Evolutionary conservation across 2,888 invertebrate species (phyloP), one percentile per base, ranked within the genome.

Genomic region (Epinotia brunnichana): DNA sequence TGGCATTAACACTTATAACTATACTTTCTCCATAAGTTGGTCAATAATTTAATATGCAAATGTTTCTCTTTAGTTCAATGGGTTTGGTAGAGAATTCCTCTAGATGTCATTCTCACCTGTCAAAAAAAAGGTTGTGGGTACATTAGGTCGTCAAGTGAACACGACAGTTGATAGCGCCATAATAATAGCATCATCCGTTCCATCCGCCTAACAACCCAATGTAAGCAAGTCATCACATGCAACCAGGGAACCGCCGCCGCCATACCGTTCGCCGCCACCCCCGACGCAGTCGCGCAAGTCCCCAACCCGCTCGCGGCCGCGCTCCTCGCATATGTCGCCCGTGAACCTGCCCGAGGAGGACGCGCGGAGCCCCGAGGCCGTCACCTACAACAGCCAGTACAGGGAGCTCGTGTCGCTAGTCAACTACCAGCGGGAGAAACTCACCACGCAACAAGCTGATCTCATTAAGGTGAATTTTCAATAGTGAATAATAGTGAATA

Each of bases 391-490:
- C 87, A 95, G 95, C 73, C 96, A 97, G 87, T 97, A 97, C 82
- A 94, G 95, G 82, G 98, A 98, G 90, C 94, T 98, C 76, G 95
- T 98, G 74, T 96, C 97, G 74, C 94, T 98, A 80, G 97, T 98
- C 73, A 98, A 98, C 91, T 96, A 96, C 86, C 98, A 98, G 89
- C 94, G 98, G 75, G 98, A 98, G 84, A 97, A 98, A 86, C 94
- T 99, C 74, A 96, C 96, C 69, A 95, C 95, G 80, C 98, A 98
- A 85, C 98, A 98, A 90, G 96, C 97, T 80, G 98, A 98, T 94
- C 94, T 98, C 79, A 97, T 97, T 73, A 97, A 98, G 94, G 97
- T 97, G 89, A 80, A 70, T 10, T 68, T 39, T 35, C 35, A 35
- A 35, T 35, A 9, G 35, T n/a, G n/a, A n/a, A n/a, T n/a, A n/a